Evolutionary conservation across 2,888 invertebrate species (phyloP).

Genomic region (Girardia tigrina): DNA sequence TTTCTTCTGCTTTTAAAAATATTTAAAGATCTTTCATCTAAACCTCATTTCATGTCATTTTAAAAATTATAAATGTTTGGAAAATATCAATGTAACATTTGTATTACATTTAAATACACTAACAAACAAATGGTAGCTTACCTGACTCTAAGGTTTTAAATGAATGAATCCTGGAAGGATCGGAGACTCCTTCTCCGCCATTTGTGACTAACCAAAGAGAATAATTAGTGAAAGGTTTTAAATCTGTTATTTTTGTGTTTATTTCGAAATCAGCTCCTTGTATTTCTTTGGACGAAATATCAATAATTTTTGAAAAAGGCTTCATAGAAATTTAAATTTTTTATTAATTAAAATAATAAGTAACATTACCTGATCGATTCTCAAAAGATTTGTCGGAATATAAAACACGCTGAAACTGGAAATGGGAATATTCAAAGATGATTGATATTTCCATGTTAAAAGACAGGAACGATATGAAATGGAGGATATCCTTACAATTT

Average conservation of each 20-base stretch:
- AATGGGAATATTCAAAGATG: not conserved
- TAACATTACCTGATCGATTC: not conserved
- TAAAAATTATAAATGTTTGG: too few relatives aligned
- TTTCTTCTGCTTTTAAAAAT: too few relatives aligned
- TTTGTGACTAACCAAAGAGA: slow-evolving; percentile 3
- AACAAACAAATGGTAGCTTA: not conserved
- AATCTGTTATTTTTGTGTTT: not conserved
- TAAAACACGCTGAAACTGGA: not conserved
- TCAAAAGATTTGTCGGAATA: not conserved
- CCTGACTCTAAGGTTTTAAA: not conserved
- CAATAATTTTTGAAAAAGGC: not conserved
- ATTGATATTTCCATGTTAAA: slow-evolving; percentile 3
- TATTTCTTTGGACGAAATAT: slow-evolving; percentile 2
- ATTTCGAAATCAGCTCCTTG: not conserved
- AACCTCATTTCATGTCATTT: too few relatives aligned
- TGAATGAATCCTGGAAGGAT: not conserved
- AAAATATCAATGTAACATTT: too few relatives aligned
- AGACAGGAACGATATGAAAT: not conserved
- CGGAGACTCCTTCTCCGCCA: not conserved
- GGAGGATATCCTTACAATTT: not conserved
- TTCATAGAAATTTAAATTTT: not conserved
- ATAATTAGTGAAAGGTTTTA: not conserved
- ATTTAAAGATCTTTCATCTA: too few relatives aligned
- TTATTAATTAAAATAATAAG: not conserved
- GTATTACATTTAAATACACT: too few relatives aligned